Percentiles rank a stretch among this genome's conserved stretches.
Evolutionary conservation across 92 coral and sea anemone species (phyloP).

Genomic region (Nematostella vectensis): DNA sequence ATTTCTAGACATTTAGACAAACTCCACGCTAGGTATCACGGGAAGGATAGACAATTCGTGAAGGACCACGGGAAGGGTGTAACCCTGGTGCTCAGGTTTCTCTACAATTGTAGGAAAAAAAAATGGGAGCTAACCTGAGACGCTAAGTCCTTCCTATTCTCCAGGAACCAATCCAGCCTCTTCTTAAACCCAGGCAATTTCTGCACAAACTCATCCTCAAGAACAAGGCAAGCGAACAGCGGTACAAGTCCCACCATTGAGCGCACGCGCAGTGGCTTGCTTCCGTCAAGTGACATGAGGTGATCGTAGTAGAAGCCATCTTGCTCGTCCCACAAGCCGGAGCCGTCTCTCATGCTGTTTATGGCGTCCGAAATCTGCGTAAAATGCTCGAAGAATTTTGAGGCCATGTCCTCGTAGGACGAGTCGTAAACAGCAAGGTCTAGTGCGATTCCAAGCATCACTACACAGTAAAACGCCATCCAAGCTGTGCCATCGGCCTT

Average conservation of each 20-base stretch:
- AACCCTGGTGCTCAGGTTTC: too few relatives aligned
- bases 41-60: too few relatives aligned
- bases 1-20: too few relatives aligned
- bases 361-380: slow-evolving; percentile 94
- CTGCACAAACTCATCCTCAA: slow-evolving; percentile 57
- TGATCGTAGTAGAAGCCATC: slow-evolving; percentile 98
- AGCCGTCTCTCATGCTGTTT: slow-evolving; percentile 84
- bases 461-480: slow-evolving; percentile 95
- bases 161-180: slow-evolving; percentile 78
- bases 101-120: too few relatives aligned
- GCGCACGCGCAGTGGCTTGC: slow-evolving; percentile 68
- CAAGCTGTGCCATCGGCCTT: slow-evolving; percentile 99
- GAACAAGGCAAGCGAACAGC: slow-evolving; percentile 61
- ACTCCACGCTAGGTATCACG: too few relatives aligned
- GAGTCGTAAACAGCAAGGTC: slow-evolving; percentile 74
- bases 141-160: slow-evolving; percentile 62
- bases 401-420: slow-evolving; percentile 95
- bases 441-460: slow-evolving; percentile 85
- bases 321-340: slow-evolving; percentile 90
- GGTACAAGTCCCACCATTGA: slow-evolving; percentile 83
- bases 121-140: slow-evolving; percentile 52
- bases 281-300: slow-evolving; percentile 19
- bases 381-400: slow-evolving; percentile 95
- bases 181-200: slow-evolving; percentile 71
- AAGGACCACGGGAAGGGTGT: too few relatives aligned